Evolutionary conservation across 2,113 vertebrate genomes (phyloP).

Genomic region (Geothlypis trichas): DNA sequence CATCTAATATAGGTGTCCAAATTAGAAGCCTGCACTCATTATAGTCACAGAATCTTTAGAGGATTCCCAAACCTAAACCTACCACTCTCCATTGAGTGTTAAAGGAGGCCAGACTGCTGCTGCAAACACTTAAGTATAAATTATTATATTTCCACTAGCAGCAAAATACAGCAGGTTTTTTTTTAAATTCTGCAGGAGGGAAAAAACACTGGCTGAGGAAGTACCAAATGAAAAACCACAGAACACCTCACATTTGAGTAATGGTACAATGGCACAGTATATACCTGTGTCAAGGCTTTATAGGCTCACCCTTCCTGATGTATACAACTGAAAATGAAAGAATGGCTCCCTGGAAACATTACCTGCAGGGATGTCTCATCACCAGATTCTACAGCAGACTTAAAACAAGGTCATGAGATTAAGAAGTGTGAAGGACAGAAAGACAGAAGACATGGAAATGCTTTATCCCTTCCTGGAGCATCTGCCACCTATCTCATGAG

Average conservation of each 20-base stretch:
- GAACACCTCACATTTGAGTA: background rate
- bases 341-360: background rate
- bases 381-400: background rate
- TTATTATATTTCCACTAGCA: background rate
- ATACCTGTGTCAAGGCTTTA: background rate
- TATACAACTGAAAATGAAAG: background rate
- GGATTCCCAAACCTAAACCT: background rate
- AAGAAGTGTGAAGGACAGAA: background rate
- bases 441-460: background rate
- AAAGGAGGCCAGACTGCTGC: background rate
- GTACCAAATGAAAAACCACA: background rate
- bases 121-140: background rate
- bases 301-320: background rate
- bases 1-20: background rate
- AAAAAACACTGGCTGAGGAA: background rate
- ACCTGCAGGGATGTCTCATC: background rate
- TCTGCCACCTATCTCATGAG: background rate
- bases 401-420: background rate
- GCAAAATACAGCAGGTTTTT: background rate
- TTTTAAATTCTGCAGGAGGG: background rate
- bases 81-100: background rate
- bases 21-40: background rate
- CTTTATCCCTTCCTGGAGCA: background rate
- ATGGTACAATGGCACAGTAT: background rate
- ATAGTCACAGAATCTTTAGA: background rate